Conservation (phyloP, 2,113 vertebrate species). For the Choloepus hoffmanni region DNA sequence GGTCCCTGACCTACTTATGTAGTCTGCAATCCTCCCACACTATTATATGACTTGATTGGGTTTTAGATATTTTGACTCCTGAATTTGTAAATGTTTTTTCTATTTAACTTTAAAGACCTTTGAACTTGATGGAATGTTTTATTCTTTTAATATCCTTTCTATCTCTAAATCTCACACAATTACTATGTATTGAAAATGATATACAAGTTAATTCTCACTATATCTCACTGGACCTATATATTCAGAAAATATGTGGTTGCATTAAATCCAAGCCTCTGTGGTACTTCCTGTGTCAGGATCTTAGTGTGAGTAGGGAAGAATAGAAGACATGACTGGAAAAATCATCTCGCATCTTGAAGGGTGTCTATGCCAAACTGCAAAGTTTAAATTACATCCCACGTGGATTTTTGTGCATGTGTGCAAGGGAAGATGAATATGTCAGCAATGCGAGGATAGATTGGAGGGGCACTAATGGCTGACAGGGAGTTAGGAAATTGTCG, state of each 20-base stretch:
- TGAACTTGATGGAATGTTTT: background rate
- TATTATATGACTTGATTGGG: background rate
- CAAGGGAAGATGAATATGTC: background rate
- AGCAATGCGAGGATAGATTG: background rate
- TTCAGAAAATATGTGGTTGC: background rate
- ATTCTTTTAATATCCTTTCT: background rate
- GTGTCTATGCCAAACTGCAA: background rate
- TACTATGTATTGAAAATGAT: background rate
- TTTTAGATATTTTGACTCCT: background rate
- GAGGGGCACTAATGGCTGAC: background rate
- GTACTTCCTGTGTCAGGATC: background rate
- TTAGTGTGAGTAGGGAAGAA: rapidly evolving
- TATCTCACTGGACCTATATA: background rate
- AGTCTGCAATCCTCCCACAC: background rate
- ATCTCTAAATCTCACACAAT: background rate
- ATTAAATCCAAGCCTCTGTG: background rate
- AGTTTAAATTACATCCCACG: background rate
- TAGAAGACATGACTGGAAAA: background rate
- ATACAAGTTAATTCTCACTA: background rate
- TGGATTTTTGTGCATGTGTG: background rate
- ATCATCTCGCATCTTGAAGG: background rate
- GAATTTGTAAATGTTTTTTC: background rate
- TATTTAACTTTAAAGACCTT: background rate
- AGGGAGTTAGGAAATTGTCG: background rate
- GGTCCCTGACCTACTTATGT: background rate